A percentile compares a stretch with the other conserved stretches of the same genome.
Conservation (phyloP, 2,113 vertebrate species). For the Vicugna pacos region DNA sequence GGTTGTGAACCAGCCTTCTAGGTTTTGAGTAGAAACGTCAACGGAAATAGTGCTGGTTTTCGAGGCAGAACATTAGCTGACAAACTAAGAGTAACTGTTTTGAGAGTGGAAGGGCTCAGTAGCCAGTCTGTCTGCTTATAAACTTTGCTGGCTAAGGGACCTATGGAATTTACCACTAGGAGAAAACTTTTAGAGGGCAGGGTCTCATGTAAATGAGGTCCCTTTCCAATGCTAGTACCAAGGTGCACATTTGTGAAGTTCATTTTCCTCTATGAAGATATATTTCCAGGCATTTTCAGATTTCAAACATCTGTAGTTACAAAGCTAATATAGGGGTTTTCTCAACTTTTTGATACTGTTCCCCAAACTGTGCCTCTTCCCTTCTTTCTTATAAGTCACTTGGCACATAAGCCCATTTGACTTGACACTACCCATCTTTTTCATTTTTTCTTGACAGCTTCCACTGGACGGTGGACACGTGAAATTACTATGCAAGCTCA, state of each 20-base stretch:
- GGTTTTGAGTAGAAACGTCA: not conserved
- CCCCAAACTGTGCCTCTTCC: not conserved
- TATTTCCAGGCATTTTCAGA: not conserved
- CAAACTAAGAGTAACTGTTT: not conserved
- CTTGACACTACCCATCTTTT: not conserved
- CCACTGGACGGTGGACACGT: not conserved
- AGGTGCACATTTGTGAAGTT: not conserved
- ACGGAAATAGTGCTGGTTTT: not conserved
- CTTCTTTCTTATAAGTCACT: not conserved
- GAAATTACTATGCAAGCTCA: not conserved
- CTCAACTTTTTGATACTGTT: not conserved
- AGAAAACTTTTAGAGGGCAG: not conserved
- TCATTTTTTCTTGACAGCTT: conserved; percentile 33
- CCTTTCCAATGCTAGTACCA: not conserved
- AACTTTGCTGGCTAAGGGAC: not conserved
- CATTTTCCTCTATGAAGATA: not conserved
- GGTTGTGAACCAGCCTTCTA: not conserved
- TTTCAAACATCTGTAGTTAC: not conserved
- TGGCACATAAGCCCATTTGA: not conserved
- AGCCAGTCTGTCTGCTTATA: not conserved
- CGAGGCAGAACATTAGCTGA: not conserved
- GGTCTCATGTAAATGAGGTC: not conserved
- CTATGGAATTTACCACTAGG: not conserved
- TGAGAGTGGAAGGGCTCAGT: not conserved
- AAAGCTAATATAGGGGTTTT: not conserved